A percentile compares a stretch with the other conserved stretches of the same genome.
These are phyloP conservation scores for Cryptomyrus ogoouensis DNA, from an alignment of 2,113 vertebrate genomes.

Conservation along the genomic window DNA sequence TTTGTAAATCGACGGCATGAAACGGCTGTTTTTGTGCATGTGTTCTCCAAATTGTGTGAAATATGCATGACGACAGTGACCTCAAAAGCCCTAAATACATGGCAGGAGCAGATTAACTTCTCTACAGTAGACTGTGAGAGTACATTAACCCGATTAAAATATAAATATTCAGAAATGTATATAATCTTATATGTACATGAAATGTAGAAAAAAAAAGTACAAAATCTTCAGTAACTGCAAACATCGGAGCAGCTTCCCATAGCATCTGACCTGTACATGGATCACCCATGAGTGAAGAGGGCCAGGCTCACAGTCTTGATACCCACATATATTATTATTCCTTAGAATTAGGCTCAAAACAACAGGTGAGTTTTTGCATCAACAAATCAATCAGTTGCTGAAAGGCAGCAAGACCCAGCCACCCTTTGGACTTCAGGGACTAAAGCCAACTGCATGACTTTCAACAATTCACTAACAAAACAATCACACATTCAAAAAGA, in stretches of 20 bases:
- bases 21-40: not conserved
- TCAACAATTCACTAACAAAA: not conserved
- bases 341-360: not conserved
- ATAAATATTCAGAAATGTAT: not conserved
- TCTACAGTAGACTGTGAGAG: not conserved
- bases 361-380: not conserved
- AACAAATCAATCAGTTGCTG: not conserved
- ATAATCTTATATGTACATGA: not conserved
- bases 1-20: not conserved
- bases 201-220: not conserved
- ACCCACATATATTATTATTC: not conserved
- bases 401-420: not conserved
- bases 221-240: not conserved
- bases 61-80: not conserved
- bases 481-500: not conserved
- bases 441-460: not conserved
- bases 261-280: not conserved
- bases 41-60: not conserved
- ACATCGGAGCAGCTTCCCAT: not conserved
- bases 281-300: not conserved
- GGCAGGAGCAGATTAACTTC: not conserved
- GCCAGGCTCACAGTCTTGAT: not conserved
- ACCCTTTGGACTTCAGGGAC: not conserved
- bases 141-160: not conserved
- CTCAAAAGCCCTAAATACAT: not conserved